Base-by-base conservation (phyloP, 2,113 vertebrate species). In the Nycticebus coucang region DNA sequence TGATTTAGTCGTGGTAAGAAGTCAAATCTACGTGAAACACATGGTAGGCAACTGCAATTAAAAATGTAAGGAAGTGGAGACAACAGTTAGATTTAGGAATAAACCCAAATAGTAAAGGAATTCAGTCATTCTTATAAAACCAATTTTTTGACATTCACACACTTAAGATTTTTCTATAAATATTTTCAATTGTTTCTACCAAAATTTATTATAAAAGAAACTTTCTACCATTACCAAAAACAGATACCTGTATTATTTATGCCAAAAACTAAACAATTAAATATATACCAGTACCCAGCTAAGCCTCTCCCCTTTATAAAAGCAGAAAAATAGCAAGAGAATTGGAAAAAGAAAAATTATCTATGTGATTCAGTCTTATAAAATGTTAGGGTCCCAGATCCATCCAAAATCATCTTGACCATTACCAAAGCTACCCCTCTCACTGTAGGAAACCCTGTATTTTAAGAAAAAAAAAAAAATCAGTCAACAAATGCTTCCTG, bases 151-250 rank as follows among this genome's bases (percentile, higher is more conserved):
- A 94, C 33, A 85, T 53, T 37, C 24, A 89, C 30, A 89, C 41
- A 80, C 53, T 91, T 87, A 78, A 72, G 24, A 59, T 75, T 94
- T 96, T 86, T 87, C 95, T 95, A 77, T 89, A 93, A 68, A 81
- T 88, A 94, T 28, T 55, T 94, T 87, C 26, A n/a, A n/a, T 75
- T 86, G 92, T 95, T 95, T 22, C 45, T 77, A 37, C 15, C 30
- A 62, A 57, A 71, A 50, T 74, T 35, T 93, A 83, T 87, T 60
- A 69, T 87, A 72, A 92, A 95, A 85, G 21, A 84, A 80, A 83
- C 5, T 4, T 62, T 35, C 11, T 35, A 69, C 64, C 60, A 86
- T 87, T 77, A 81, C 4, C 10, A 35, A 81, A 93, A 85, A 60
- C 55, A 24, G 30, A 88, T 45, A 37, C 3, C 4, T 57, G 18